These are phyloP conservation scores for Perizoma affinitatum DNA, from an alignment of 2,888 invertebrate genomes.

Conservation along the genomic window DNA sequence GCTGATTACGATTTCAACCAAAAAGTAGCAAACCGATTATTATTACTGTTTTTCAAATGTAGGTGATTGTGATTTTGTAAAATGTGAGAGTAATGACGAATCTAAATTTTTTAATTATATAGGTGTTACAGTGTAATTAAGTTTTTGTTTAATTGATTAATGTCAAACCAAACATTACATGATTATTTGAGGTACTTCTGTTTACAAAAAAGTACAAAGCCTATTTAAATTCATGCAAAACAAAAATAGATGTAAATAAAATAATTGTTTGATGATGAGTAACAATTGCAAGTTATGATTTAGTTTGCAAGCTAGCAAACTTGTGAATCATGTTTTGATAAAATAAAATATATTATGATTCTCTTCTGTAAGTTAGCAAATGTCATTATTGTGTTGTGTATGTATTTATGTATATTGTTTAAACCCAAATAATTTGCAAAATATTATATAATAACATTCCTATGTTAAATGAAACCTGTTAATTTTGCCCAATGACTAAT, in stretches of 20 bases:
- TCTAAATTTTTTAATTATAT: neutral
- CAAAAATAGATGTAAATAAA: neutral
- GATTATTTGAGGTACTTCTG: constrained; percentile 2
- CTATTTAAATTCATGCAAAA: neutral
- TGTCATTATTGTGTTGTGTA: constrained; percentile 15
- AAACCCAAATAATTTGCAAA: constrained; percentile 3
- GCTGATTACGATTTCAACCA: neutral
- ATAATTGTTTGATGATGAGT: neutral
- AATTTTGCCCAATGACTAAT: constrained; percentile 51
- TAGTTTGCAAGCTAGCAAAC: neutral
- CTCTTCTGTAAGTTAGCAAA: neutral
- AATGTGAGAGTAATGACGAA: neutral
- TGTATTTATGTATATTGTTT: constrained; percentile 3
- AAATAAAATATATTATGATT: neutral
- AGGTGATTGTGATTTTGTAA: neutral
- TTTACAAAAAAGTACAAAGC: neutral
- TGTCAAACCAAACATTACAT: constrained; percentile 17
- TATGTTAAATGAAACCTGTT: constrained; percentile 36
- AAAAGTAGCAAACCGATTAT: neutral
- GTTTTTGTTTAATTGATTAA: constrained; percentile 5
- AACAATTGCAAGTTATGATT: neutral
- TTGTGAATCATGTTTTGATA: neutral
- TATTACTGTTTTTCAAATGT: neutral
- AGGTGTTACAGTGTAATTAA: neutral
- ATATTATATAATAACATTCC: constrained; percentile 9